These are phyloP conservation scores for Teleiodes luculella DNA, from an alignment of 2,888 invertebrate species.

Conservation along the genomic window DNA sequence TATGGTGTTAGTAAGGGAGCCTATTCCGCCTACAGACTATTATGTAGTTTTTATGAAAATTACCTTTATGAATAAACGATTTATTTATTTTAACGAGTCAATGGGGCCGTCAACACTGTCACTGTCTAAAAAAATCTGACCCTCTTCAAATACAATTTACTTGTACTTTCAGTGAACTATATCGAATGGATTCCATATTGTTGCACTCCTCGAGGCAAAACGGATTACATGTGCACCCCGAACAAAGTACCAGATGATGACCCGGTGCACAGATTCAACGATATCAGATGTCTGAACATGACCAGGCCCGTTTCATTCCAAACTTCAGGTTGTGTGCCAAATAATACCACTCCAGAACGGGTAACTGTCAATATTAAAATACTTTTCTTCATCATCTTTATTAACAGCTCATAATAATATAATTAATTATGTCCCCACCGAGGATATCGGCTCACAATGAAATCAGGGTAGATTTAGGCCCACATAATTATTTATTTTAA, in stretches of 20 bases:
- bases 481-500: too few relatives aligned
- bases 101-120: too few relatives aligned
- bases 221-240: conserved; percentile 28
- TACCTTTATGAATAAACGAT: too few relatives aligned
- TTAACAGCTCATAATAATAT: too few relatives aligned
- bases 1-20: too few relatives aligned
- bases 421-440: too few relatives aligned
- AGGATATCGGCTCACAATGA: too few relatives aligned
- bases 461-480: too few relatives aligned
- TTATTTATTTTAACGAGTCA: too few relatives aligned
- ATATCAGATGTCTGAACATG: conserved; percentile 37
- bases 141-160: background rate
- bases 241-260: conserved; percentile 33
- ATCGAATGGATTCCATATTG: conserved; percentile 37
- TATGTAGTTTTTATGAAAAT: too few relatives aligned
- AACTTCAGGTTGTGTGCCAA: conserved; percentile 32
- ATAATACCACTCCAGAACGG: conserved; percentile 30
- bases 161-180: conserved; percentile 34
- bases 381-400: background rate
- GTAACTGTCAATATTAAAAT: conserved; percentile 20
- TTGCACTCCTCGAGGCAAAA: conserved; percentile 28
- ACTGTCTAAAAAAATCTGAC: too few relatives aligned
- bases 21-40: too few relatives aligned
- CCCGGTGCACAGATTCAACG: conserved; percentile 39
- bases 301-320: conserved; percentile 40